These are phyloP conservation scores for Lepeophtheirus nordmannii DNA, from an alignment of 2,888 invertebrate genomes.

Conservation along the genomic window DNA sequence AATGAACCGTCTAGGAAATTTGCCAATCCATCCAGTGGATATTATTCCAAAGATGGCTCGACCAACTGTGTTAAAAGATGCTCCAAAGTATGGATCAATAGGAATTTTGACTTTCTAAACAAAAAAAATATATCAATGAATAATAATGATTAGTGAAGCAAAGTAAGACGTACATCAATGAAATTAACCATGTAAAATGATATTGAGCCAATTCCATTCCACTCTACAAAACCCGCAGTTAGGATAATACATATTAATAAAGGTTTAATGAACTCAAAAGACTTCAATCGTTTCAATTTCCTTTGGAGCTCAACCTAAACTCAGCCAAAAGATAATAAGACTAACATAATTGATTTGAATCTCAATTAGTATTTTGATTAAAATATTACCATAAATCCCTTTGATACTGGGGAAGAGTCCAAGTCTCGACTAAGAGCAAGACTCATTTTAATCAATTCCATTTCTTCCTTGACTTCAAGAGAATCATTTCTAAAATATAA, in stretches of 20 bases:
- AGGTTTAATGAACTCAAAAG: neutral
- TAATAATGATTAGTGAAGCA: neutral
- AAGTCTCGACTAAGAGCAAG: neutral
- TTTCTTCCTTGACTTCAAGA: neutral
- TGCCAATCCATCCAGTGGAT: neutral
- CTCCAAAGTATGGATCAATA: neutral
- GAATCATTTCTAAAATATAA: neutral
- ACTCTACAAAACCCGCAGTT: neutral
- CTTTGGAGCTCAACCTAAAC: neutral
- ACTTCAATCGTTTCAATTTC: neutral
- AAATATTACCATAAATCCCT: no score
- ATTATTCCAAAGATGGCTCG: neutral
- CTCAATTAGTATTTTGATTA: no score
- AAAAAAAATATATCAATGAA: neutral
- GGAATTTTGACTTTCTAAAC: neutral
- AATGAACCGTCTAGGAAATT: neutral
- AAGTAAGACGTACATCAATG: neutral
- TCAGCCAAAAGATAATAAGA: no score
- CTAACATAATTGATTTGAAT: no score
- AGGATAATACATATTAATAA: neutral
- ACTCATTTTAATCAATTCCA: neutral
- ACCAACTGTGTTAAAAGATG: neutral
- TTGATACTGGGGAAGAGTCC: no score
- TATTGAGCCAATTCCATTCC: conserved; percentile 1
- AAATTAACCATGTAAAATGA: conserved; percentile 14